phyloP scores from a whole-genome alignment of 2,113 vertebrate genomes.

The Chrysemys picta region DNA sequence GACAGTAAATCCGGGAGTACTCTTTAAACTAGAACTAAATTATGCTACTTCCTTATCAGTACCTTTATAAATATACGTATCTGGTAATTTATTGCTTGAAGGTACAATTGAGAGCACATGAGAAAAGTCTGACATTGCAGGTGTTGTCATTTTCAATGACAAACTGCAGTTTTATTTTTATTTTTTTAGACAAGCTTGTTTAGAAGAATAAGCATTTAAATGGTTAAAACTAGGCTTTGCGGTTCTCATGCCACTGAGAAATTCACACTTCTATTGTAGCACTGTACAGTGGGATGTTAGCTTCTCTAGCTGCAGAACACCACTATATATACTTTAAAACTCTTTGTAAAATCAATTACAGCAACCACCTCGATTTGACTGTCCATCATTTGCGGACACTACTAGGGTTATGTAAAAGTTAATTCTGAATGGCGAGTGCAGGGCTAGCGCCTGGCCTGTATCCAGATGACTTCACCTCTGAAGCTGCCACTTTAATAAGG shows the following conservation, averaged over 20 bases:
- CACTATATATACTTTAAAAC: neutral
- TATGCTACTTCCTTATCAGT: neutral
- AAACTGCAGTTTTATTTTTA: neutral
- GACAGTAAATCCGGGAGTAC: neutral
- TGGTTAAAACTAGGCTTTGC: neutral
- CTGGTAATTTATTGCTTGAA: neutral
- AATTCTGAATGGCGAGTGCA: neutral
- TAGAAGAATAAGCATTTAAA: neutral
- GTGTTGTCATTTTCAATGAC: neutral
- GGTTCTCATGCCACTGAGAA: neutral
- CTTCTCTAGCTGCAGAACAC: slow-evolving; percentile 3
- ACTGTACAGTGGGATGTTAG: neutral
- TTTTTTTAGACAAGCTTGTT: neutral
- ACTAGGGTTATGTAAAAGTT: neutral
- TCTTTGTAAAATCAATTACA: neutral
- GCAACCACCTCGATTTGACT: neutral
- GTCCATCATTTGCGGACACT: neutral
- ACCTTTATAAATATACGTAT: neutral
- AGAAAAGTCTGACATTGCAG: neutral
- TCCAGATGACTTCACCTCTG: neutral
- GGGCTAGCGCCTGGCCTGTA: neutral
- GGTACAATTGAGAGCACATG: neutral
- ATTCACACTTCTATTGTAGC: neutral
- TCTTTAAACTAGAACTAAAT: neutral
- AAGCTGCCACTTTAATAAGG: neutral